A percentile compares a stretch with the other conserved stretches of the same genome.
Conservation (phyloP, 1,140 invertebrate genomes). For the Drosophila quadrilineata region DNA sequence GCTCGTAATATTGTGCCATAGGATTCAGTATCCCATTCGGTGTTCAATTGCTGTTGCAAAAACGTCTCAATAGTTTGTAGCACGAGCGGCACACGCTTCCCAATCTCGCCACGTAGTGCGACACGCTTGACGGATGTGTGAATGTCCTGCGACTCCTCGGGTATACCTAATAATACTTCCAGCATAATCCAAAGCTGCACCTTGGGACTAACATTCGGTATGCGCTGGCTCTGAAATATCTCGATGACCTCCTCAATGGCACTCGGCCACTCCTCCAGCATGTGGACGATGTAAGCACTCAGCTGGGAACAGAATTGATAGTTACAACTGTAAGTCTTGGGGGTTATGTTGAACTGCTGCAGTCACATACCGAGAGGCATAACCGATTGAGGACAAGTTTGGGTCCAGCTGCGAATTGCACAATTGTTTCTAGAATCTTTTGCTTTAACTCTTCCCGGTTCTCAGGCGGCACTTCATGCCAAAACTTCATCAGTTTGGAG, state of each 20-base stretch:
- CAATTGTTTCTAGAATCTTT: slow-evolving; percentile 88
- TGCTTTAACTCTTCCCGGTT: slow-evolving; percentile 89
- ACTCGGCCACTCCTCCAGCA: slow-evolving; percentile 85
- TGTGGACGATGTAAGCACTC: slow-evolving; percentile 86
- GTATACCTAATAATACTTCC: slow-evolving; percentile 89
- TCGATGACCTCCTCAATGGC: slow-evolving; percentile 85
- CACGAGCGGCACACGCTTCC: slow-evolving; percentile 64
- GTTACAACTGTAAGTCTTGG: too few species aligned
- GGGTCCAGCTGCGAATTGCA: slow-evolving; percentile 88
- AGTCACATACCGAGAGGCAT: slow-evolving; percentile 92
- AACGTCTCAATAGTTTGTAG: slow-evolving; percentile 68
- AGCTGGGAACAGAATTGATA: slow-evolving; percentile 82
- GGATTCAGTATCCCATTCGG: slow-evolving; percentile 58
- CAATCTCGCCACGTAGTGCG: slow-evolving; percentile 60
- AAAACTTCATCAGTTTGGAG: slow-evolving; percentile 92
- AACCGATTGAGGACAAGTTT: slow-evolving; percentile 92
- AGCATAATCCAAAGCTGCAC: slow-evolving; percentile 85
- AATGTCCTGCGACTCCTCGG: slow-evolving; percentile 85
- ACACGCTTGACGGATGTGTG: slow-evolving; percentile 74
- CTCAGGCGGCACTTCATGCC: slow-evolving; percentile 90
- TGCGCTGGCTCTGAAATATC: slow-evolving; percentile 85
- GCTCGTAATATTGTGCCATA: slow-evolving; percentile 82
- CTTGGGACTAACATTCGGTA: slow-evolving; percentile 82
- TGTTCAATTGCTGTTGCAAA: slow-evolving; percentile 58
- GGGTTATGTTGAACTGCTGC: too few species aligned